phyloP scores from a whole-genome alignment of 2,888 invertebrate genomes.

The Philonicus albiceps region DNA sequence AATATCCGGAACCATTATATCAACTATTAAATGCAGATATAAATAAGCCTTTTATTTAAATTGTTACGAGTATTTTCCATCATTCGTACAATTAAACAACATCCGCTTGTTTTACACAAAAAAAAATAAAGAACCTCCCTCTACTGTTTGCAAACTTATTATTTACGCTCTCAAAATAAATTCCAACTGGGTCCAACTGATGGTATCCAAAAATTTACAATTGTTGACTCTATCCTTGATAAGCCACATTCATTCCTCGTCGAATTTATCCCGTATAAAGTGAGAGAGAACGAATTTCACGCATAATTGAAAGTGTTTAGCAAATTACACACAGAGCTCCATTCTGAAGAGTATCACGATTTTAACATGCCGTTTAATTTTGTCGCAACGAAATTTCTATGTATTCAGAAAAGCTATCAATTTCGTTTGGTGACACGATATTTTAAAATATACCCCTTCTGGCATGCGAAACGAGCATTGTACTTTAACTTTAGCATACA shows the following conservation, averaged over 20 bases:
- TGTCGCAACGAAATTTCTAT: background rate
- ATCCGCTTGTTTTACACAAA: background rate
- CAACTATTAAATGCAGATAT: background rate
- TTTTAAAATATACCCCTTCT: background rate
- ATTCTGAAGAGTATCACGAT: too few species aligned
- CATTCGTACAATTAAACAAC: background rate
- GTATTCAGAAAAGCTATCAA: background rate
- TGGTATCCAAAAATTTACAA: background rate
- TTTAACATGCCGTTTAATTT: background rate
- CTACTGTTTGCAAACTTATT: background rate
- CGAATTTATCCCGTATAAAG: background rate
- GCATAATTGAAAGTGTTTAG: background rate
- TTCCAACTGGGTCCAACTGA: background rate
- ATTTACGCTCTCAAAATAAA: background rate
- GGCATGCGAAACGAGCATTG: background rate
- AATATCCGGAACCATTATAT: background rate
- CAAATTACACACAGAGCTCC: background rate
- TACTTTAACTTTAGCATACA: background rate
- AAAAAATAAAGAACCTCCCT: too few species aligned
- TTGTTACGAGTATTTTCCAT: background rate
- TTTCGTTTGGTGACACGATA: background rate
- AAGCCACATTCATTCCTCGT: background rate
- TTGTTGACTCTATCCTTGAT: background rate
- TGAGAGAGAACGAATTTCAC: background rate
- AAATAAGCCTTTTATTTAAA: background rate